Evolutionary conservation across 1,140 invertebrate species (phyloP).

Genomic region (Bilobella aurantiaca): DNA sequence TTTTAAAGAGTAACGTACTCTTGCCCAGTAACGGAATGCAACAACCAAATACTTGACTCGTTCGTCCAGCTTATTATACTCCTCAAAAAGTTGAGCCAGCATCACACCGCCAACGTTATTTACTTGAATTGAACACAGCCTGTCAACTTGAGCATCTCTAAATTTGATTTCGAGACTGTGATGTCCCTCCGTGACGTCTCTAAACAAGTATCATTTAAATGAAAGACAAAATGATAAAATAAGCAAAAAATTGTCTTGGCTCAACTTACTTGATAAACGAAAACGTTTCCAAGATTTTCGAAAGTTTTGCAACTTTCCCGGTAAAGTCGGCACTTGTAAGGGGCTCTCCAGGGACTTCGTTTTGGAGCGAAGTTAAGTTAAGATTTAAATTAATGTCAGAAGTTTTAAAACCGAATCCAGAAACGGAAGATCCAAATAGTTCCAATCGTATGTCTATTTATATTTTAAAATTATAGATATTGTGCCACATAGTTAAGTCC

Average conservation of each 20-base stretch:
- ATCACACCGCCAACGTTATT: constrained; percentile 25
- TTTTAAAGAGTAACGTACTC: constrained; percentile 13
- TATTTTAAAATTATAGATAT: background rate
- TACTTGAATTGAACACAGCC: constrained; percentile 13
- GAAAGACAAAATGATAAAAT: background rate
- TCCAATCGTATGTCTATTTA: background rate
- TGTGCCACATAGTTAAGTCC: too few relatives aligned
- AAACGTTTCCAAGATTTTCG: constrained; percentile 12
- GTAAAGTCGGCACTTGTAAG: background rate
- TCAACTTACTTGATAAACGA: constrained; percentile 7
- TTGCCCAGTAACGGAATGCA: constrained; percentile 23
- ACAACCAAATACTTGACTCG: constrained; percentile 21
- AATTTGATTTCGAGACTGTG: constrained; percentile 15
- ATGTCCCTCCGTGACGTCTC: constrained; percentile 21
- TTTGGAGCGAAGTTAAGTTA: background rate
- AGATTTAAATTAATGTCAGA: constrained; percentile 31
- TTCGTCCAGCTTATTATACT: constrained; percentile 24
- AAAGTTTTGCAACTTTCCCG: background rate
- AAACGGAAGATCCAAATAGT: constrained; percentile 27
- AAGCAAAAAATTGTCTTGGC: constrained; percentile 6
- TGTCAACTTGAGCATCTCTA: constrained; percentile 8
- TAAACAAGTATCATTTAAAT: constrained; percentile 1
- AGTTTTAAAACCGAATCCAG: constrained; percentile 29
- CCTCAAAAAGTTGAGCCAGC: constrained; percentile 20
- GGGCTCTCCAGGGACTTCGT: background rate